phyloP scores from a whole-genome alignment of 1,140 invertebrate genomes.

The Lepidurus couesii region DNA sequence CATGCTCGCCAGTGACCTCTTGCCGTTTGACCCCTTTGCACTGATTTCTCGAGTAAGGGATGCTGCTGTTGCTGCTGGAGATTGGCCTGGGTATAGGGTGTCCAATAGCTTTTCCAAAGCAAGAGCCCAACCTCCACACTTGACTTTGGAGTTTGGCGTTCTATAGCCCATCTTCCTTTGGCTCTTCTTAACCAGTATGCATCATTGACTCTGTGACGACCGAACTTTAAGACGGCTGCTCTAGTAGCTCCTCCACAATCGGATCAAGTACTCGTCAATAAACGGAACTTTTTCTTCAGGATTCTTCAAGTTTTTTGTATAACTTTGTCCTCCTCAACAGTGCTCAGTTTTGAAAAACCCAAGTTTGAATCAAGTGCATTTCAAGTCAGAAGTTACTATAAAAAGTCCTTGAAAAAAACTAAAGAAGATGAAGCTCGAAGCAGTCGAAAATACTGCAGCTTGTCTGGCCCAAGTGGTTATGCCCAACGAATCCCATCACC shows the following conservation, averaged over 20 bases:
- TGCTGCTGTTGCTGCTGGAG: neutral
- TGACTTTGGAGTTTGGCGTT: constrained; percentile 3
- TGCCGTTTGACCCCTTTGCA: constrained; percentile 11
- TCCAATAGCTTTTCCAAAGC: neutral
- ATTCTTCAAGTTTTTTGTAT: too few relatives aligned
- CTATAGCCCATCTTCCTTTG: constrained; percentile 9
- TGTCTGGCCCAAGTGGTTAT: constrained; percentile 1
- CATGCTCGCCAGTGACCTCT: constrained; percentile 8
- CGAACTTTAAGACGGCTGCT: neutral
- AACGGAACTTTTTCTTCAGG: too few relatives aligned
- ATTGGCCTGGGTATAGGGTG: constrained; percentile 18
- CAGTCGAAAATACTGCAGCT: neutral
- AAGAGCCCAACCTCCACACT: constrained; percentile 14
- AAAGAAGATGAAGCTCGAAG: constrained; percentile 5
- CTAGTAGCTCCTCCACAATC: neutral
- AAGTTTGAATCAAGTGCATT: neutral
- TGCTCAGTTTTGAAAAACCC: neutral
- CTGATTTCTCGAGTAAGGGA: constrained; percentile 10
- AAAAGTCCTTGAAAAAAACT: neutral
- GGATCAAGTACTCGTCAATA: neutral
- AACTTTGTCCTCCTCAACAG: neutral
- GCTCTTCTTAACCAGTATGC: constrained; percentile 10
- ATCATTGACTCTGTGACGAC: constrained; percentile 14
- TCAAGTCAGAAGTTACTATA: neutral
- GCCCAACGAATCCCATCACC: constrained; percentile 24